A percentile compares a stretch with the other conserved stretches of the same genome.
phyloP scores from a whole-genome alignment of 2,888 invertebrate species.

The Plebejus anna region DNA sequence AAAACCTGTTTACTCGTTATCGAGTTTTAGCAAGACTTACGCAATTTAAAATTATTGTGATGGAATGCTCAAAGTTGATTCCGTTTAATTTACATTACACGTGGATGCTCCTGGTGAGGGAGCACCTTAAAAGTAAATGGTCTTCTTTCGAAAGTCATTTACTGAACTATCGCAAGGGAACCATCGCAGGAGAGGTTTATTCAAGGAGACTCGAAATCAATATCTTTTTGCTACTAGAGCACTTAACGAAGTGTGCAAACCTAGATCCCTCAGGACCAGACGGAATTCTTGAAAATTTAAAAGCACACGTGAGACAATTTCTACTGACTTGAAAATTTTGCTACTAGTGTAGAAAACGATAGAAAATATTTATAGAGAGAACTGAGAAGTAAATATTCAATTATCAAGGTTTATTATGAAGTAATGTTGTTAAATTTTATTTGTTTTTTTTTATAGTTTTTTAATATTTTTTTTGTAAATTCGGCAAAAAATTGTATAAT shows the following conservation, averaged over 20 bases:
- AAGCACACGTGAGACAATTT: constrained; percentile 7
- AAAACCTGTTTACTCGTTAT: too few species aligned
- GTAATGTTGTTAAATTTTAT: too few species aligned
- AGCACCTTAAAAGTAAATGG: not conserved
- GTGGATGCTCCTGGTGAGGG: too few species aligned
- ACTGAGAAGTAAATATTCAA: too few species aligned
- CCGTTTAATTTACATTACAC: too few species aligned
- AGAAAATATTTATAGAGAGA: not conserved
- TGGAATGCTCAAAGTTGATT: too few species aligned
- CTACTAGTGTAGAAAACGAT: not conserved
- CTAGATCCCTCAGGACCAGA: not conserved
- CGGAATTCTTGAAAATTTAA: not conserved
- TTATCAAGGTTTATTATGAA: too few species aligned
- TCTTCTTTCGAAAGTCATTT: not conserved
- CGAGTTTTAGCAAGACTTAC: too few species aligned
- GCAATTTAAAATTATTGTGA: too few species aligned
- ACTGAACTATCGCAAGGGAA: not conserved
- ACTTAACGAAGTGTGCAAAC: constrained; percentile 8
- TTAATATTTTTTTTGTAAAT: too few species aligned
- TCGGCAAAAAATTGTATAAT: too few species aligned
- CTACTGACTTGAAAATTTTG: not conserved
- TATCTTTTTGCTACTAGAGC: not conserved
- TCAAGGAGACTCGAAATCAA: constrained; percentile 2
- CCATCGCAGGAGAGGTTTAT: not conserved
- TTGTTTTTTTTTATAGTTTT: too few species aligned